These are phyloP conservation scores for Polyergus mexicanus DNA, from an alignment of 1,140 invertebrate species.

Conservation along the genomic window DNA sequence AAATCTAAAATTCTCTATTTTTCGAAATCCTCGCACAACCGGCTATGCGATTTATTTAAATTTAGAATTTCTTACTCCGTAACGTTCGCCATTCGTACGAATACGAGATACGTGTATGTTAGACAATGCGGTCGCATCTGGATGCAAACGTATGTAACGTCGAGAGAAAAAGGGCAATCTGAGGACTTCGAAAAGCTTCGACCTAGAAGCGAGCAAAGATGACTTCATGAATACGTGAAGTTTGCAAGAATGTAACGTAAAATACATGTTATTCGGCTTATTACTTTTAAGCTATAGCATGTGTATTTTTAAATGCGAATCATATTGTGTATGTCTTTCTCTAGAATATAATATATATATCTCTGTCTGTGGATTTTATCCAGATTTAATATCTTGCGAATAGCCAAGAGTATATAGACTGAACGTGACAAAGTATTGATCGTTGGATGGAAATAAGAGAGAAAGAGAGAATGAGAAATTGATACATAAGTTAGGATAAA, in stretches of 20 bases:
- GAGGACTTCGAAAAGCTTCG: conserved; percentile 28
- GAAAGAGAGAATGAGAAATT: conserved; percentile 31
- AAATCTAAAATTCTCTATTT: conserved; percentile 62
- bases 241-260: neutral
- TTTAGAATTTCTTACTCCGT: conserved; percentile 46
- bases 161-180: conserved; percentile 30
- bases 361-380: neutral
- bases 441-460: conserved; percentile 42
- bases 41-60: conserved; percentile 57
- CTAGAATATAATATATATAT: neutral
- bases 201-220: conserved; percentile 43
- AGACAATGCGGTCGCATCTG: conserved; percentile 36
- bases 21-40: conserved; percentile 9
- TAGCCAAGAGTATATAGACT: conserved; percentile 7
- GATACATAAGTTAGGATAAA: conserved; percentile 43
- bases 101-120: conserved; percentile 31
- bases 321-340: neutral
- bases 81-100: conserved; percentile 30
- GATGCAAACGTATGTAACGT: conserved; percentile 52
- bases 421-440: conserved; percentile 53
- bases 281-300: neutral
- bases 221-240: conserved; percentile 51
- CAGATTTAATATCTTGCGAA: conserved; percentile 7
- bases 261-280: conserved; percentile 19
- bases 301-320: neutral